Base-by-base conservation (phyloP, 1,140 invertebrate genomes). In the Diploscapter pachys region DNA sequence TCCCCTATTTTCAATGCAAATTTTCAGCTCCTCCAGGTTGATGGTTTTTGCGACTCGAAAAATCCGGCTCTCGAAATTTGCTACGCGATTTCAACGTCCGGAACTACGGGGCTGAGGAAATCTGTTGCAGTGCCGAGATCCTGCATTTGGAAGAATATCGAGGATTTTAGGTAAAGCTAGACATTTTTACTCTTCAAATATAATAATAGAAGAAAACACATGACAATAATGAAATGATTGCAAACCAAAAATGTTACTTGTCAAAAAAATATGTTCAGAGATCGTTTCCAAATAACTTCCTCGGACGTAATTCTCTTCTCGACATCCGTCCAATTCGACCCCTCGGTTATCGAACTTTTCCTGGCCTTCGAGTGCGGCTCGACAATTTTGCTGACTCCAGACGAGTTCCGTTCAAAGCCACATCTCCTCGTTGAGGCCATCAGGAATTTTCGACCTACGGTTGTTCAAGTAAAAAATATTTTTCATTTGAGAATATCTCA, bases 311-410 rank as follows among this genome's bases (percentile, higher is more conserved):
- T 74, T 63, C 61, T 74, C 4, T 74, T 74, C 66, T 68, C 73
- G 3, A 74, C 73, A 0, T 74, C 73, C n/a, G 54, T 69, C 31
- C 73, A 54, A 4, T 74, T 74, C 48, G 73, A 74, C 59, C 73
- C 73, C 9, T 74, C 73, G 11, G 59, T 74, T 53, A 48, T 74
- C n/a, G 73, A 74, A 63, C 31, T 74, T 4, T 74, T 74, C 57
- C 64, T 74, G 63, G 63, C 52, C 51, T 55, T 68, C 52, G 48
- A n/a, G 1, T 65, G 11, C 53, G 73, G 73, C 62, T 64, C 63
- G 48, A 53, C 3, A n/a, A n/a, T 74, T 4, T 11, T 74, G 55
- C 5, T 68, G 4, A 65, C 64, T 50, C 52, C 65, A 2, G 73
- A 74, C 64, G 31, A 62, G 4, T 59, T 69, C 6, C 9, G 73